Percentiles rank a stretch among this genome's conserved stretches.
Evolutionary conservation across 2,797 vertebrate species (phyloP).

Genomic region (Bryconaethiops microstoma): DNA sequence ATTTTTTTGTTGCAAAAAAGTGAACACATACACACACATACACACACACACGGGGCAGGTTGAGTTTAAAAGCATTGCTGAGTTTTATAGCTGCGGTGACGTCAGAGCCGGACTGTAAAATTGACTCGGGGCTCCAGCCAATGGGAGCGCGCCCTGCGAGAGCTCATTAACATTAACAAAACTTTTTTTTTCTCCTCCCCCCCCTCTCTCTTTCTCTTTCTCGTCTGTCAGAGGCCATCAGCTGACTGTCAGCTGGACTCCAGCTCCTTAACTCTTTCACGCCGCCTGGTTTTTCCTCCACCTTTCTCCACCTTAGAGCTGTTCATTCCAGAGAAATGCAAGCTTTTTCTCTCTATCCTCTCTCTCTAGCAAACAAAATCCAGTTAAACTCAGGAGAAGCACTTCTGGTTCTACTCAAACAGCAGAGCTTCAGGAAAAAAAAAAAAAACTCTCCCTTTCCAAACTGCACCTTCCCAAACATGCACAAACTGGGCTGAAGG

Average conservation of each 20-base stretch:
- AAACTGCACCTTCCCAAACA: not conserved
- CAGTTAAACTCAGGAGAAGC: not conserved
- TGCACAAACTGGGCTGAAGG: not conserved
- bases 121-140: slow-evolving; percentile 84
- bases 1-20: slow-evolving; percentile 74
- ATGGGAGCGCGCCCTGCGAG: slow-evolving; percentile 77
- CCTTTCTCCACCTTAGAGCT: not conserved
- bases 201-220: not conserved
- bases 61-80: slow-evolving; percentile 96
- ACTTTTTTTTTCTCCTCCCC: slow-evolving; percentile 76
- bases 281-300: not conserved
- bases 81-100: slow-evolving; percentile 91
- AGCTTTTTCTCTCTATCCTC: not conserved
- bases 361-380: not conserved
- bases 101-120: slow-evolving; percentile 85
- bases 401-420: not conserved
- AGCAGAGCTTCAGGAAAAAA: not conserved
- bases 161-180: slow-evolving; percentile 94
- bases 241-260: slow-evolving; percentile 94
- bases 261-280: slow-evolving; percentile 69
- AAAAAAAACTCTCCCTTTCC: not conserved
- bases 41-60: slow-evolving; percentile 75
- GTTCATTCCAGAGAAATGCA: not conserved
- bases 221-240: slow-evolving; percentile 86
- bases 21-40: slow-evolving; percentile 78